Percentiles rank a stretch among this genome's conserved stretches.
Conservation (phyloP, 2,113 vertebrate species). For the Hippocampus abdominalis region DNA sequence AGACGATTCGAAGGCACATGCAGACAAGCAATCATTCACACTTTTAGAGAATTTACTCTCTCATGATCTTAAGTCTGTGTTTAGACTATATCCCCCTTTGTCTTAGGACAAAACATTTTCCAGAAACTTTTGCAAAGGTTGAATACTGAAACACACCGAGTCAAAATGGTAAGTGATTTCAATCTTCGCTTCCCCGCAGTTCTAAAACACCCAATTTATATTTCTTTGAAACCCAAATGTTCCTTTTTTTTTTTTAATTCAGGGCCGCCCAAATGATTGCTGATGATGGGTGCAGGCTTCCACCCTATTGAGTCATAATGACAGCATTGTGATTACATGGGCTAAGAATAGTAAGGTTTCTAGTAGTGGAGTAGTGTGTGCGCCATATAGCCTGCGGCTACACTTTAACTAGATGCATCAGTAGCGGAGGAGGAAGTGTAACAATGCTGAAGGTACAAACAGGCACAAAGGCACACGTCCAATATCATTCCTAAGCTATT, state of each 20-base stretch:
- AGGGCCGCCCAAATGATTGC: constrained; percentile 41
- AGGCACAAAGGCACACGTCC: constrained; percentile 13
- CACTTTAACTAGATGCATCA: constrained; percentile 36
- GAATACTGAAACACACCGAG: not conserved
- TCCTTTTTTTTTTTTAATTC: constrained; percentile 25
- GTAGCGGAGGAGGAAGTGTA: constrained; percentile 12
- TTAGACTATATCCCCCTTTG: no score
- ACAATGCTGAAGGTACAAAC: constrained; percentile 4
- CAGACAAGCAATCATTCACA: no score
- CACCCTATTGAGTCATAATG: constrained; percentile 52
- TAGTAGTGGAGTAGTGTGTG: constrained; percentile 25
- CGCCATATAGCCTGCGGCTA: constrained; percentile 25
- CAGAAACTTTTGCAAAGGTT: no score
- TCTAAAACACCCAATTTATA: constrained; percentile 20
- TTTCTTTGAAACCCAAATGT: constrained; percentile 5
- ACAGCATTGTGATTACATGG: constrained; percentile 49
- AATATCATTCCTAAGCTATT: constrained; percentile 1
- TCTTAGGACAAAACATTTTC: no score
- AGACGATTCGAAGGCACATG: no score
- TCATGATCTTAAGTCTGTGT: no score
- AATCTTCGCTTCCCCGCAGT: not conserved
- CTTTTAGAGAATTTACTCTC: no score
- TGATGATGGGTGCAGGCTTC: constrained; percentile 48
- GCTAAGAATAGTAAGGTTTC: constrained; percentile 55
- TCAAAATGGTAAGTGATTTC: not conserved